Percentiles rank a stretch among this genome's conserved stretches.
Evolutionary conservation across 2,888 invertebrate genomes (phyloP).

Genomic region (Pachydiplax longipennis): DNA sequence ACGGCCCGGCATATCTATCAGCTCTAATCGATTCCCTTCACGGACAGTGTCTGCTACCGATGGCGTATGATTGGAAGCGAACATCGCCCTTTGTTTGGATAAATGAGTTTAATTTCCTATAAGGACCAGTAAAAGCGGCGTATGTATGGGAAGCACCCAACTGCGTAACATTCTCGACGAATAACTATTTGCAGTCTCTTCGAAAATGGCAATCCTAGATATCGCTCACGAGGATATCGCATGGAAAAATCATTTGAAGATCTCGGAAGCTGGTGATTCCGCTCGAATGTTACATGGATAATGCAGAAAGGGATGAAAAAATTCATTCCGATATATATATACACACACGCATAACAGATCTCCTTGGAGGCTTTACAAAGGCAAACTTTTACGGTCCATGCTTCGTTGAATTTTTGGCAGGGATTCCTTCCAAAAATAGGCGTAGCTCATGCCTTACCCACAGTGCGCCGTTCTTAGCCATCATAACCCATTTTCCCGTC

Average conservation of each 20-base stretch:
- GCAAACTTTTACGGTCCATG: slow-evolving; percentile 16
- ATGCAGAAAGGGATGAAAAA: not conserved
- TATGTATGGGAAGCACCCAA: too few species aligned
- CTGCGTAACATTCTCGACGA: too few species aligned
- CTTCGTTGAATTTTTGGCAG: slow-evolving; percentile 27
- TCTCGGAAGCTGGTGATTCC: not conserved
- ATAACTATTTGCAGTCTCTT: too few species aligned
- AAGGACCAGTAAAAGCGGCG: not conserved
- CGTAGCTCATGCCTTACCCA: not conserved
- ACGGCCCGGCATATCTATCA: not conserved
- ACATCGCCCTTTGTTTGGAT: not conserved
- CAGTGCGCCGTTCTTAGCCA: not conserved
- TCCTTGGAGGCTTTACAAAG: slow-evolving; percentile 18
- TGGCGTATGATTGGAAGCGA: not conserved
- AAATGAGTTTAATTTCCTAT: not conserved
- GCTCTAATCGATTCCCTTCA: not conserved
- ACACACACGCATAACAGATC: not conserved
- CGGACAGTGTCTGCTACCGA: not conserved
- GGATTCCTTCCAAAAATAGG: not conserved
- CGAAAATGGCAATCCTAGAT: too few species aligned
- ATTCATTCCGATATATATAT: not conserved
- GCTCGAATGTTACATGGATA: not conserved
- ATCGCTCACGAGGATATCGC: not conserved
- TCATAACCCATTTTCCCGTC: not conserved
- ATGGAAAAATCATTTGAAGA: not conserved